Base-by-base conservation (phyloP, 2,113 vertebrate genomes). In the Burhinus oedicnemus region DNA sequence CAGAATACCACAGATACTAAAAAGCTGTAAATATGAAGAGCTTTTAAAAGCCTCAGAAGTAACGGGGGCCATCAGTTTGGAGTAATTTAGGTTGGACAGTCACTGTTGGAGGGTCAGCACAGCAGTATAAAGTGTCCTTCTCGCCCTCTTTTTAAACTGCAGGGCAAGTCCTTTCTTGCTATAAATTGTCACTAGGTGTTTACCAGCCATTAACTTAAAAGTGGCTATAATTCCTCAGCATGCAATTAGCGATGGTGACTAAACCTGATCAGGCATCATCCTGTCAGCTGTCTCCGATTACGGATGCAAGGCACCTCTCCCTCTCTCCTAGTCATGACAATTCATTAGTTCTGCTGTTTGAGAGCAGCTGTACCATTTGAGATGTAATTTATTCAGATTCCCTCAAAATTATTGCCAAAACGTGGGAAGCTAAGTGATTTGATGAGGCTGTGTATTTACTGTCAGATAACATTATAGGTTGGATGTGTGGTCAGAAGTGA, bases 321-420 rank as follows among this genome's bases (percentile, higher is more conserved):
- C 77, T 77, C 93, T 90, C 95, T 95, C 88, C 74, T 78, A 94
- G 92, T 97, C 97, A 95, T 93, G 95, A 84, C 93, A 97, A 97
- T 98, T 98, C 97, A 98, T 98, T 98, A 97, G 97, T 96, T 96
- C 96, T 98, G 98, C 97, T 97, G 88, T 96, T 95, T 45, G 93
- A 95, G 93, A 98, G 97, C 98, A 98, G 97, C 97, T 98, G 98
- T 94, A 95, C 81, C 87, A 96, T 97, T 97, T 83, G 95, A 89
- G n/a, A 98, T 92, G 94, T 85, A 96, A 98, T 98, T 98, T 98
- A 97, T 96, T 97, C 96, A 94, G 92, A 97, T 97, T 97, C 97
- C 65, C 90, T 95, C 97, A 91, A 94, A 98, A 96, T 97, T 97
- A 92, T 89, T 97, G 92, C 82, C 86, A 74, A 92, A 97, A 94